Evolutionary conservation across 2,113 vertebrate genomes (phyloP).

Genomic region (Plecotus auritus): DNA sequence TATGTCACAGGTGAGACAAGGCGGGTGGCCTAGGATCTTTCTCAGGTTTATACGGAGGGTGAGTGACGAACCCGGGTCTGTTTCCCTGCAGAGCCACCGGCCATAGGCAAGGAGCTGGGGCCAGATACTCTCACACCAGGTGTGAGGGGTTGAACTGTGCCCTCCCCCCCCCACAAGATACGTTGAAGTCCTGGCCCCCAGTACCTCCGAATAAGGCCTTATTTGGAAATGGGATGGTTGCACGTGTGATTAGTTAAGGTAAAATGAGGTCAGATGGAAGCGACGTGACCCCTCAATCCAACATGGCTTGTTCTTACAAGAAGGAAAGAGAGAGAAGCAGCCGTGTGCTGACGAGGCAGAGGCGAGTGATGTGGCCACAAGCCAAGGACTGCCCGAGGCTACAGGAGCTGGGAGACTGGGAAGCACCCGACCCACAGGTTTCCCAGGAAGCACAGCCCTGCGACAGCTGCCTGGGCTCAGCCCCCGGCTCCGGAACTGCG

Average conservation of each 20-base stretch:
- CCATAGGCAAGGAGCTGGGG: background rate
- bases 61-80: background rate
- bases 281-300: background rate
- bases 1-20: background rate
- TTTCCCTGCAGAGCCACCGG: background rate
- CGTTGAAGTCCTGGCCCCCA: background rate
- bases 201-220: background rate
- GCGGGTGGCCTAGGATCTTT: background rate
- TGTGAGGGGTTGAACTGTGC: background rate
- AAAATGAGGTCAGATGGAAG: background rate
- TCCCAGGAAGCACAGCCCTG: background rate
- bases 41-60: background rate
- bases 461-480: background rate
- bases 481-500: background rate
- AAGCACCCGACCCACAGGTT: background rate
- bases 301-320: background rate
- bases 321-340: background rate
- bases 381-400: background rate
- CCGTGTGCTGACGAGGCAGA: background rate
- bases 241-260: background rate
- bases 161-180: background rate
- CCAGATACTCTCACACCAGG: background rate
- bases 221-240: background rate
- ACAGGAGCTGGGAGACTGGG: background rate
- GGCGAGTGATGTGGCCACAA: background rate